Base-by-base conservation (phyloP, 2,888 invertebrate genomes). In the Chironomus tentans region DNA sequence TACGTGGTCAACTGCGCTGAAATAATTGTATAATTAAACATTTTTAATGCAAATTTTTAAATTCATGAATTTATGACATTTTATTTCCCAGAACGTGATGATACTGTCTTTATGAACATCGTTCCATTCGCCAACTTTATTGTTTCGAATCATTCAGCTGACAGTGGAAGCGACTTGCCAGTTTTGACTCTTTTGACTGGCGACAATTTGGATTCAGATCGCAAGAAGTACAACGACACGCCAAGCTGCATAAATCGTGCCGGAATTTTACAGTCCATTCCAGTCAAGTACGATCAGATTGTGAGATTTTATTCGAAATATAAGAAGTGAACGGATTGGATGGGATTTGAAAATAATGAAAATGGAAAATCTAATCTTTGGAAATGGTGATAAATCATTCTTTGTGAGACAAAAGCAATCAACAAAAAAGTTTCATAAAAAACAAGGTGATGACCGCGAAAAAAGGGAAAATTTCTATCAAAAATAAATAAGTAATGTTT, bases 301-400 rank as follows among this genome's bases (percentile, higher is more conserved):
- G 90, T 89, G 79, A 89, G 90, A 79, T 96, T 95, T 86, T 91
- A 92, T 85, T 86, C 88, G 69, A 94, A 93, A 84, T 95, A 94
- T 91, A 93, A 93, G 82, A 90, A 91, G 77, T 38, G 38, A 38
- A 38, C 5, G 28, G 28, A 28, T 4, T 28, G 6, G 38, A 38
- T 38, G 1, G 38, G 38, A 38, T 38, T 38, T 38, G 10, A 38
- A 38, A 38, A 2, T 1, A 10, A 38, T 38, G 38, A 38, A 38
- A 38, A 38, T 38, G 56, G 56, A 56, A 56, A 18, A 56, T 18
- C 56, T 56, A 56, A 18, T 56, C 18, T 56, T 56, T 18, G 56
- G 56, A 56, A 18, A 56, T 56, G 56, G 56, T 56, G 56, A 56
- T 18, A 56, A 18, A 18, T 56, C 38, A 38, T 38, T 38, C 38